Conservation (phyloP, 1,140 invertebrate species). For the Euborellia annulipes region DNA sequence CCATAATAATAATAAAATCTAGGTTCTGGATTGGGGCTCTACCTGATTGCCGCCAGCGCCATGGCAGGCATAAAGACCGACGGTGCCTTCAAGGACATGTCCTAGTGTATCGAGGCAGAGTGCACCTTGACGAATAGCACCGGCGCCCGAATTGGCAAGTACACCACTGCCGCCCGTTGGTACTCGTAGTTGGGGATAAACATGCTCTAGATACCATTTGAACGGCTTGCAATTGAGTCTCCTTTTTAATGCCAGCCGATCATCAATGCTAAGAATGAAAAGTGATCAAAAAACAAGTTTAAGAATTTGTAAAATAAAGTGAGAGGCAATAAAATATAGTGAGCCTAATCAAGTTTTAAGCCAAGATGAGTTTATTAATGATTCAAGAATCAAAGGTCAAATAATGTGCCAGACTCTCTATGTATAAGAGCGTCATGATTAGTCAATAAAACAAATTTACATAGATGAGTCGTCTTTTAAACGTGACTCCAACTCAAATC, state of each 20-base stretch:
- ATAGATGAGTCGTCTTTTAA: too few relatives aligned
- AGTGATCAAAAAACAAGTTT: conserved; percentile 12
- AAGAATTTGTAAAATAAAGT: too few relatives aligned
- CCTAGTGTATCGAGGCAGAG: conserved; percentile 89
- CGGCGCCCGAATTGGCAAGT: conserved; percentile 28
- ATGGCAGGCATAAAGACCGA: conserved; percentile 89
- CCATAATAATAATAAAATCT: neutral
- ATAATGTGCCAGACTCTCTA: too few relatives aligned
- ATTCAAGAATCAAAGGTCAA: too few relatives aligned
- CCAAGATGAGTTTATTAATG: too few relatives aligned
- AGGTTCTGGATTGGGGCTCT: conserved; percentile 11
- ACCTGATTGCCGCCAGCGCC: conserved; percentile 90
- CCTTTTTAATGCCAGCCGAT: conserved; percentile 65
- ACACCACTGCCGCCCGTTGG: conserved; percentile 38
- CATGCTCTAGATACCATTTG: conserved; percentile 92
- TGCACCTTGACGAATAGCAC: conserved; percentile 56
- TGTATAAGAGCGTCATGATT: too few relatives aligned
- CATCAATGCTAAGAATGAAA: conserved; percentile 59
- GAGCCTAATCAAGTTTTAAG: too few relatives aligned
- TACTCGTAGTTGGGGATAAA: conserved; percentile 82
- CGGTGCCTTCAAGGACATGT: conserved; percentile 66
- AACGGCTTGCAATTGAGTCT: conserved; percentile 85
- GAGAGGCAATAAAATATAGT: too few relatives aligned
- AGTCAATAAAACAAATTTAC: too few relatives aligned
- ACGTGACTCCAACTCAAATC: too few relatives aligned